These are phyloP conservation scores for Oncorhynchus masou DNA, from an alignment of 2,113 vertebrate species.

Conservation along the genomic window DNA sequence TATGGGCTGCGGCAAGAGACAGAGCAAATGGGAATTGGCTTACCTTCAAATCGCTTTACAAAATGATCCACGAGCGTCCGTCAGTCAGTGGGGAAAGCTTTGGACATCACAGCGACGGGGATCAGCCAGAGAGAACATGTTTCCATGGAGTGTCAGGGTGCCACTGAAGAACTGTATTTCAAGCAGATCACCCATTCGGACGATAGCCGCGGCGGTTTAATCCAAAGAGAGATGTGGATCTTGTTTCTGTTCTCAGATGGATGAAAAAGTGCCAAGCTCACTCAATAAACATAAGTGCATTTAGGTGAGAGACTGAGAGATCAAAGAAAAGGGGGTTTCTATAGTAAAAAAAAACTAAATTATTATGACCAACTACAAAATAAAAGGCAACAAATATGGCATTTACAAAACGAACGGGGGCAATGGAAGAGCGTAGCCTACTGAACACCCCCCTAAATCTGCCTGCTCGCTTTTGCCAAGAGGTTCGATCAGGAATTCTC, in stretches of 20 bases:
- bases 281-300: conserved; percentile 70
- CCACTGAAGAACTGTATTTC: conserved; percentile 50
- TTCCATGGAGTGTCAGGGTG: conserved; percentile 55
- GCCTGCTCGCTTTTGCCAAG: conserved; percentile 71
- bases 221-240: conserved; percentile 57
- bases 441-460: conserved; percentile 70
- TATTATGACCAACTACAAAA: conserved; percentile 12
- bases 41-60: conserved; percentile 72
- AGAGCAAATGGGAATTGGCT: conserved; percentile 41
- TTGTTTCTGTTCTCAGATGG: conserved; percentile 39
- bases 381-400: conserved; percentile 9
- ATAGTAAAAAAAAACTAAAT: conserved; percentile 1
- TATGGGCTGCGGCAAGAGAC: neutral
- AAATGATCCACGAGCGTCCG: conserved; percentile 58
- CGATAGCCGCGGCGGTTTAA: conserved; percentile 46
- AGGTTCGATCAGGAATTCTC: conserved; percentile 70
- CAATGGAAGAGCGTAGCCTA: conserved; percentile 15
- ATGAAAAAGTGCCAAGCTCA: conserved; percentile 57
- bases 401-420: conserved; percentile 7
- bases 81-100: conserved; percentile 45
- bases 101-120: conserved; percentile 69
- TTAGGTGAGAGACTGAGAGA: conserved; percentile 43
- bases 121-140: conserved; percentile 51
- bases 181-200: conserved; percentile 68
- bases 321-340: neutral